phyloP scores from a whole-genome alignment of 1,140 invertebrate species.

The Drosophila tristis region DNA sequence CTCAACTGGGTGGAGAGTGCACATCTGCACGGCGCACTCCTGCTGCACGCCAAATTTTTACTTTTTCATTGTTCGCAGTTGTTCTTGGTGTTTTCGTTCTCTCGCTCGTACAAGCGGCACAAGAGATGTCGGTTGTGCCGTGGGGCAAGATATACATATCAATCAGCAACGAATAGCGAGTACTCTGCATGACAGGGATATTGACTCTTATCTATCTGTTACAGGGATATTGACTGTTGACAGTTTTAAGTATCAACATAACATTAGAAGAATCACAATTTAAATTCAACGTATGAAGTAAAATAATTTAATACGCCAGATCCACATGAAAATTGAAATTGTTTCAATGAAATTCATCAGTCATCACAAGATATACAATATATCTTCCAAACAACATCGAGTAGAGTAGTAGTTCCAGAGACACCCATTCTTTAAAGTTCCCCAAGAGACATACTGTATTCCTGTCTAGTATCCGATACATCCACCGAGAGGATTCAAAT shows the following conservation, averaged over 20 bases:
- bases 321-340: no score
- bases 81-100: slow-evolving; percentile 32
- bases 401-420: neutral
- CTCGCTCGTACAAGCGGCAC: slow-evolving; percentile 19
- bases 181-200: no score
- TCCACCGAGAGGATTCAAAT: slow-evolving; percentile 39
- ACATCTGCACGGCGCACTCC: slow-evolving; percentile 25
- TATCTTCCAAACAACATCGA: slow-evolving; percentile 31
- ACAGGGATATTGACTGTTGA: no score
- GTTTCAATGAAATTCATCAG: no score
- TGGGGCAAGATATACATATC: neutral
- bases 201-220: no score
- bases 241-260: no score
- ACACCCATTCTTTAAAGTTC: slow-evolving; percentile 16
- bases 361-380: neutral
- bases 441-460: slow-evolving; percentile 9
- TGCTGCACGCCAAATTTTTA: slow-evolving; percentile 47
- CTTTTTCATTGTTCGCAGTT: slow-evolving; percentile 34
- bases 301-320: no score
- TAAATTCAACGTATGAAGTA: no score
- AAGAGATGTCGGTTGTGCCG: slow-evolving; percentile 22
- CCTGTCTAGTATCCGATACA: neutral
- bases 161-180: slow-evolving; percentile 25
- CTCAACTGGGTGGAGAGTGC: neutral
- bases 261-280: no score